Conservation (phyloP, 2,113 vertebrate species). For the Perca schrenkii region DNA sequence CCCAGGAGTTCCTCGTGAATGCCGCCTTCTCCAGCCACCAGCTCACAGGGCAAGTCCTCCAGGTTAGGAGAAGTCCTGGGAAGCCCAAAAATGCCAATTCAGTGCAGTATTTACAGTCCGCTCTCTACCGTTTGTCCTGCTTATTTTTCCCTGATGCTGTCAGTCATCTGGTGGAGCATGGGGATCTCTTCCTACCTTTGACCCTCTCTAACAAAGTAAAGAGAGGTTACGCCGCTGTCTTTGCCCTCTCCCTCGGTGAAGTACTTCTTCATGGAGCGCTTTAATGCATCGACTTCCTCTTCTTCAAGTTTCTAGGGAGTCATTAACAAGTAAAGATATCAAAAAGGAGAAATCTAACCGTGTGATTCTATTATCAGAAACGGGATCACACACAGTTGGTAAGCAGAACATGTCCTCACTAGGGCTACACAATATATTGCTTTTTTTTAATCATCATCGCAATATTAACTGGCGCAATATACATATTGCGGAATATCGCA, state of each 20-base stretch:
- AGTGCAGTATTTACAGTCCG: background rate
- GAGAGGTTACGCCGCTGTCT: conserved; percentile 89
- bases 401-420: conserved; percentile 67
- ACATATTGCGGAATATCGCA: too few relatives aligned
- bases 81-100: background rate
- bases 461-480: too few relatives aligned
- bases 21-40: conserved; percentile 89
- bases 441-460: too few relatives aligned
- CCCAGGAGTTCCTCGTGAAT: conserved; percentile 94
- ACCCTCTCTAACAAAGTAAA: conserved; percentile 94
- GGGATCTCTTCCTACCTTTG: conserved; percentile 86
- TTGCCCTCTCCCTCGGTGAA: conserved; percentile 90
- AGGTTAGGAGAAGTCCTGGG: conserved; percentile 90
- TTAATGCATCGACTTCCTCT: conserved; percentile 86
- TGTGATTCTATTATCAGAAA: background rate
- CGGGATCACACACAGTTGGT: too few relatives aligned
- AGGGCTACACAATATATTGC: too few relatives aligned
- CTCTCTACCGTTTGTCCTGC: background rate
- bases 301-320: conserved; percentile 87
- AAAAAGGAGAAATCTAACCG: background rate
- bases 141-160: too few relatives aligned
- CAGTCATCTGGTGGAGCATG: background rate
- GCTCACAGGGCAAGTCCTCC: conserved; percentile 92
- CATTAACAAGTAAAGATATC: background rate
- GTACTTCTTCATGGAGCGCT: conserved; percentile 86